A percentile compares a stretch with the other conserved stretches of the same genome.
Evolutionary conservation across 2,797 vertebrate genomes (phyloP).

Genomic region (Orientallactaga sibirica): DNA sequence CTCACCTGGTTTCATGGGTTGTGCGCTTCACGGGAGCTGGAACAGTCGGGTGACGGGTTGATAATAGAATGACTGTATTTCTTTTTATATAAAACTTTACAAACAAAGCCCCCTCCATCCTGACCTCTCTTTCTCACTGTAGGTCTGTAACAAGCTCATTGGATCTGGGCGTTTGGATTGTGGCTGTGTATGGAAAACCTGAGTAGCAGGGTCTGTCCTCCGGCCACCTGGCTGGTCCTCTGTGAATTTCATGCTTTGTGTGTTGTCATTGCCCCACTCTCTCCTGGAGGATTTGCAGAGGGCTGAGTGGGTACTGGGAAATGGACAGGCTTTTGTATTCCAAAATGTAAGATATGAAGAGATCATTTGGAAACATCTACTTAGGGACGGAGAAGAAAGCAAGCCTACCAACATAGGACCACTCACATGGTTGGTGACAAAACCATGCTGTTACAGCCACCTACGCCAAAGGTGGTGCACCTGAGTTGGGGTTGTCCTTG

Average conservation of each 20-base stretch:
- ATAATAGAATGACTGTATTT: neutral
- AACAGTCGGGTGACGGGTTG: neutral
- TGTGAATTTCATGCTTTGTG: neutral
- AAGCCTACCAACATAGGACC: neutral
- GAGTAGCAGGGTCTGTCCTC: neutral
- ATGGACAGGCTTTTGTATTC: neutral
- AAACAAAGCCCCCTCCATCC: neutral
- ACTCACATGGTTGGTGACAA: neutral
- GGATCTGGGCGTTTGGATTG: neutral
- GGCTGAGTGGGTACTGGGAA: neutral
- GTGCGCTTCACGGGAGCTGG: no score
- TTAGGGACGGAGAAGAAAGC: neutral
- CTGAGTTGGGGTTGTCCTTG: neutral
- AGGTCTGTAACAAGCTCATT: neutral
- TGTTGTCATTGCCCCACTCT: neutral
- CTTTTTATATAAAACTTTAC: neutral
- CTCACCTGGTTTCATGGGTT: neutral
- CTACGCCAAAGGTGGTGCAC: neutral
- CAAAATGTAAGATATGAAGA: neutral
- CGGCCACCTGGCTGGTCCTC: neutral
- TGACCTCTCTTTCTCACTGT: neutral
- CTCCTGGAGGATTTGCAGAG: neutral
- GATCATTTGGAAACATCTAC: neutral
- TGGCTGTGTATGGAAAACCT: constrained; percentile 9
- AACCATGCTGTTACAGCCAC: neutral